phyloP scores from a whole-genome alignment of 92 coral and sea anemone genomes.

The Porites lobata region DNA sequence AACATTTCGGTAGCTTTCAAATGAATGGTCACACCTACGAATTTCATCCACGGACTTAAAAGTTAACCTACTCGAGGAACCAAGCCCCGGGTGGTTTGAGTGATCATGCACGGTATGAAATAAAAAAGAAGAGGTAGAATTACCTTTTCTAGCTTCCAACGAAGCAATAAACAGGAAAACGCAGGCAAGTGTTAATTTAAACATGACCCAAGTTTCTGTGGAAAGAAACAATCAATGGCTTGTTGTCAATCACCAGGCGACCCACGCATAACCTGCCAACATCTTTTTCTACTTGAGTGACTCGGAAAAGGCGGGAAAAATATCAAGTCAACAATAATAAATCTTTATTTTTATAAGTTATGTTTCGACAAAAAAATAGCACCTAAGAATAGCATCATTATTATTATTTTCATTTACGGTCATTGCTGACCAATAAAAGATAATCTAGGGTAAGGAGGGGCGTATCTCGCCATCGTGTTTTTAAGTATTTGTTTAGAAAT shows the following conservation, averaged over 20 bases:
- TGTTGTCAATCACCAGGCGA: conserved; percentile 2
- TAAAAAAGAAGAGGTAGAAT: conserved; percentile 6
- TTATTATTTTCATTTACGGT: too few relatives aligned
- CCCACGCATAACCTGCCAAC: conserved; percentile 3
- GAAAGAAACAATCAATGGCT: not conserved
- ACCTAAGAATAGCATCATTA: too few relatives aligned
- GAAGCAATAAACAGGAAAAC: conserved; percentile 61
- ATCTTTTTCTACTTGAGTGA: conserved; percentile 20
- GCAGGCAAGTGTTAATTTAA: conserved; percentile 33
- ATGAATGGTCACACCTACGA: not conserved
- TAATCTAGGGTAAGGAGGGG: too few relatives aligned
- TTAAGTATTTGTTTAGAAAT: not conserved
- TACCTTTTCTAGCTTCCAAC: conserved; percentile 76
- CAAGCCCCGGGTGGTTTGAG: not conserved
- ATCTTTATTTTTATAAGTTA: not conserved
- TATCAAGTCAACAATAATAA: not conserved
- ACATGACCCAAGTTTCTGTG: conserved; percentile 37
- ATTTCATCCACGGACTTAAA: not conserved
- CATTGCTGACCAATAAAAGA: too few relatives aligned
- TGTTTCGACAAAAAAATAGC: not conserved
- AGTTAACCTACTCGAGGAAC: not conserved
- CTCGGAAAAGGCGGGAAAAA: not conserved
- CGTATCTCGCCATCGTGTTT: not conserved
- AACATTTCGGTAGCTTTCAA: not conserved
- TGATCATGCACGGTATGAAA: not conserved